Percentiles rank a stretch among this genome's conserved stretches.
These are phyloP conservation scores for Oryctes rhinoceros DNA, from an alignment of 1,140 invertebrate species.

Conservation along the genomic window DNA sequence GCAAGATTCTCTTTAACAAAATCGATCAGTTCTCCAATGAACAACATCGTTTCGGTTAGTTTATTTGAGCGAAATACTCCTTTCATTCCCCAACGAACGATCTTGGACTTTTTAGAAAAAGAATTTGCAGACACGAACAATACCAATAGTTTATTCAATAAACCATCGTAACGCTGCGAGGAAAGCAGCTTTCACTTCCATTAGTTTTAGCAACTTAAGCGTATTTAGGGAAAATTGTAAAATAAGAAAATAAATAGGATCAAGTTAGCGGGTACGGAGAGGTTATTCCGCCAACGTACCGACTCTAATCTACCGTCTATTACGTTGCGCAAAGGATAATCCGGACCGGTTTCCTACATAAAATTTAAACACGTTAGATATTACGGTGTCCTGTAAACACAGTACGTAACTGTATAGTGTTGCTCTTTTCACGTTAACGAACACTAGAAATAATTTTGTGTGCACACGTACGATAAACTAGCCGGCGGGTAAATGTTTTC, in stretches of 20 bases:
- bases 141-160: not conserved
- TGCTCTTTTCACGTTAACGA: not conserved
- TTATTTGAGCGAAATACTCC: too few species aligned
- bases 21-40: too few species aligned
- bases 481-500: conserved; percentile 10
- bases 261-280: conserved; percentile 38
- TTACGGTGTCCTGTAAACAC: conserved; percentile 20
- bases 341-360: conserved; percentile 40
- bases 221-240: conserved; percentile 36
- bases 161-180: not conserved
- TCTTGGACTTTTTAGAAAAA: too few species aligned
- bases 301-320: conserved; percentile 45
- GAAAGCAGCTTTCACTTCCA: conserved; percentile 20
- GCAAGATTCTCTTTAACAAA: too few species aligned
- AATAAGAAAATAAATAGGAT: conserved; percentile 43
- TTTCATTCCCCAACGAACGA: too few species aligned
- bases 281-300: conserved; percentile 42
- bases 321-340: conserved; percentile 45
- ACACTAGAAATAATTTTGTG: not conserved
- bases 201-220: conserved; percentile 1
- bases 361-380: conserved; percentile 43
- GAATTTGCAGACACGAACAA: not conserved
- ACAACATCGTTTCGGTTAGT: too few species aligned
- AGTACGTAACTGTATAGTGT: not conserved
- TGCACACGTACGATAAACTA: conserved; percentile 20